Percentiles rank a stretch among this genome's conserved stretches.
Conservation (phyloP, 1,140 invertebrate species). For the Callitettix versicolor region DNA sequence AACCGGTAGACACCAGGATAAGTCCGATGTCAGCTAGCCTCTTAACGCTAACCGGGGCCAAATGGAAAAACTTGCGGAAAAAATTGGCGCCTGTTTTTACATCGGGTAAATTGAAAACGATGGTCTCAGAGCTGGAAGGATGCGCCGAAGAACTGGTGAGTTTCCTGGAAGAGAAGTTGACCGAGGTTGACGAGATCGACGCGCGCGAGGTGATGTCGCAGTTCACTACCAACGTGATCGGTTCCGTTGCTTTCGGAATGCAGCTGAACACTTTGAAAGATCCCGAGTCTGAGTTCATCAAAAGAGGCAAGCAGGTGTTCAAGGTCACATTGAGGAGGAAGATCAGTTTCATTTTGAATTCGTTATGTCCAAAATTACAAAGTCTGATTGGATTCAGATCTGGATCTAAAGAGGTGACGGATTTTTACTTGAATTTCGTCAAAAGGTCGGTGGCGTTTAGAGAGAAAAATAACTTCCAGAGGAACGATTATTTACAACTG, state of each 20-base stretch:
- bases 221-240: conserved; percentile 45
- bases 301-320: conserved; percentile 33
- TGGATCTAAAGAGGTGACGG: conserved; percentile 22
- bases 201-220: conserved; percentile 35
- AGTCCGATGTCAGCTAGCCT: conserved; percentile 25
- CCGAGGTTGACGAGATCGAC: conserved; percentile 24
- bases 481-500: conserved; percentile 34
- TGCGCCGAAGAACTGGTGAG: conserved; percentile 5
- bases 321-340: conserved; percentile 27
- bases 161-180: neutral
- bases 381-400: conserved; percentile 13
- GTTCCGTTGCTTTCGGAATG: conserved; percentile 43
- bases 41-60: conserved; percentile 26
- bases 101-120: conserved; percentile 26
- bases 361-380: conserved; percentile 16
- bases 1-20: conserved; percentile 20
- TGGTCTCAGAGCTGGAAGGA: conserved; percentile 23
- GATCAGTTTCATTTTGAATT: conserved; percentile 7
- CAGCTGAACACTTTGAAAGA: conserved; percentile 39
- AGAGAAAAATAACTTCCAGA: conserved; percentile 32
- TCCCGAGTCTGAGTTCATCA: conserved; percentile 36
- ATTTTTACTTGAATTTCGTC: conserved; percentile 39
- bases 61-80: conserved; percentile 32
- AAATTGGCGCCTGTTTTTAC: conserved; percentile 29
- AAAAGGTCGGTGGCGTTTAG: conserved; percentile 33